Base-by-base conservation (phyloP, 2,797 vertebrate genomes). In the Rhyacichthys aspro region DNA sequence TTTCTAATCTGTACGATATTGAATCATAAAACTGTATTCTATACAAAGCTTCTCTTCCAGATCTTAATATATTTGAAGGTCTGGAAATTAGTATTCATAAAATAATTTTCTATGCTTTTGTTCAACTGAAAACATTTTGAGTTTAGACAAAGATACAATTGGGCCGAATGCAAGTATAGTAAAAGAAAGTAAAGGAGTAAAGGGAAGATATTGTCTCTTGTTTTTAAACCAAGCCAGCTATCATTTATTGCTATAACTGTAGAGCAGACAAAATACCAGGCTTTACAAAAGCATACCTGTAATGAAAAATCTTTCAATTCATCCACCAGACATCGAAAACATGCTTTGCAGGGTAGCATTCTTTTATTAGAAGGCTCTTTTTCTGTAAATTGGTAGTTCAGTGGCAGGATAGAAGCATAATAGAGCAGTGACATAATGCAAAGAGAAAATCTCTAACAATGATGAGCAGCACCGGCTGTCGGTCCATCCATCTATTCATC, bases 401-500 rank as follows among this genome's bases (percentile, higher is more conserved):
- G 1, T 12, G 0, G 19, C 49, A 58, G 39, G 67, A 37, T 34
- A 42, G 10, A 43, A 66, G 43, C 11, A 12, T 52, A 43, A 43
- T 32, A 2, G 2, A 55, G 43, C n/a, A 0, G 55, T 42, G 17
- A 76, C 57, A 53, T 32, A 41, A 61, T 7, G 23, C 44, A 50
- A 70, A 48, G 41, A 66, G 61, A 74, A 65, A 57, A 23, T 33
- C 48, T 16, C 34, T 48, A 43, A 68, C 70, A 57, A 37, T 43
- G 39, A 72, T 64, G 12, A 48, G 50, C 18, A 42, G 67, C 43
- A 9, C 34, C 43, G 33, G 45, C 59, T 53, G 59, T 76, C 43
- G 32, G 4, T 70, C 83, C 60, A 64, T 82, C 75, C 63, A 44
- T 78, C 80, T 43, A 15, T 59, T 73, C 47, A 63, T 62, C 77